phyloP scores from a whole-genome alignment of 2,113 vertebrate genomes.

The Pollimyrus isidori region DNA sequence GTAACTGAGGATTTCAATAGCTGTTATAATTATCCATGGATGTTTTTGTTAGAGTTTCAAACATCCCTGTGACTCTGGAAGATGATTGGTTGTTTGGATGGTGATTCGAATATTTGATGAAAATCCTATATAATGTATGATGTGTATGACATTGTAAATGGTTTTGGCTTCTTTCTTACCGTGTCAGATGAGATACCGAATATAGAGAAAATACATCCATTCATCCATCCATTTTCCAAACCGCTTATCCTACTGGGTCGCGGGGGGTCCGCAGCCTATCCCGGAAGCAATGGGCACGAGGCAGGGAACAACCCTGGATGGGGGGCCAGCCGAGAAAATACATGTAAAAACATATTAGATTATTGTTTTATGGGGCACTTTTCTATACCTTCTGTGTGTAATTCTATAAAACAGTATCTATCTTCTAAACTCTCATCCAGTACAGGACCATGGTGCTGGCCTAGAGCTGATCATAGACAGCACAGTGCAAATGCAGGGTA shows the following conservation, averaged over 20 bases:
- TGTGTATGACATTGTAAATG: background rate
- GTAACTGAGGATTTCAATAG: background rate
- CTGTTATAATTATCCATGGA: background rate
- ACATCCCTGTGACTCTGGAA: background rate
- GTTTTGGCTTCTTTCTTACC: background rate
- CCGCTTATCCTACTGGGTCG: no score
- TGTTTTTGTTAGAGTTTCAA: background rate
- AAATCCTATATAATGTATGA: background rate
- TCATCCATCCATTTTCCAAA: no score
- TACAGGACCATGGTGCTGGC: background rate
- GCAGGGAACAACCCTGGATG: no score
- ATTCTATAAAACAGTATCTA: background rate
- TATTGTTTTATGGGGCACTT: background rate
- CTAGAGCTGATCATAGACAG: background rate
- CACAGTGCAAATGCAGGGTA: background rate
- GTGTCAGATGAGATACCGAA: background rate
- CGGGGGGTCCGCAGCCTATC: no score
- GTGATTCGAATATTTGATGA: background rate
- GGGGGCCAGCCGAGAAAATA: no score
- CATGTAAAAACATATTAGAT: background rate
- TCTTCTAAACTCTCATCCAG: background rate
- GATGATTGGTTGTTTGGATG: background rate
- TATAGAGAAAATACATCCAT: background rate
- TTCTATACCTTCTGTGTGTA: background rate
- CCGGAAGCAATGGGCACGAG: no score